A percentile compares a stretch with the other conserved stretches of the same genome.
Conservation (phyloP, 2,888 invertebrate genomes). For the Iphiclides podalirius region DNA sequence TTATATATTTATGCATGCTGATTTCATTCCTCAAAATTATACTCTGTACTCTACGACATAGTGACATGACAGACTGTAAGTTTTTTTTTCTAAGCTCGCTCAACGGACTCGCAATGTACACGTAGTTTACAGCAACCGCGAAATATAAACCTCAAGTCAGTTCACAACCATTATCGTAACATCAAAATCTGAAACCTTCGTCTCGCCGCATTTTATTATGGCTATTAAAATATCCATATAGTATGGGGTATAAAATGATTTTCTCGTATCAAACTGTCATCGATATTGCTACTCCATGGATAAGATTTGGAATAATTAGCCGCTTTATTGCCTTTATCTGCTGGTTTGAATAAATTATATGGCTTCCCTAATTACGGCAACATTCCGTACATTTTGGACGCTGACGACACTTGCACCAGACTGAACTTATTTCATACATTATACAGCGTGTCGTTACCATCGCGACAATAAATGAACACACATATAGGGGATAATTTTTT, state of each 20-base stretch:
- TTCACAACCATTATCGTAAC: conserved; percentile 27
- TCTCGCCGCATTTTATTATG: conserved; percentile 33
- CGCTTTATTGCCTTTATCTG: conserved; percentile 13
- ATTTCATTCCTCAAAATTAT: too few species aligned
- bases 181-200: conserved; percentile 34
- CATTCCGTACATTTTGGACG: not conserved
- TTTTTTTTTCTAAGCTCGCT: too few species aligned
- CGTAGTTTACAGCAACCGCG: conserved; percentile 2
- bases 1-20: too few species aligned
- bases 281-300: conserved; percentile 2
- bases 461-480: too few species aligned
- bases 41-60: too few species aligned
- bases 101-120: not conserved
- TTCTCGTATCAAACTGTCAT: conserved; percentile 18
- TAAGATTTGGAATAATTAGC: conserved; percentile 17
- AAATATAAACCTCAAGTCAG: conserved; percentile 26
- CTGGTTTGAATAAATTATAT: conserved; percentile 3
- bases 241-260: conserved; percentile 11
- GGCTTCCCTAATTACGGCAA: conserved; percentile 1
- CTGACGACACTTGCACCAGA: too few species aligned
- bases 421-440: too few species aligned
- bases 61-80: too few species aligned
- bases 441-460: too few species aligned
- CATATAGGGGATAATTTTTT: too few species aligned
- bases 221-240: conserved; percentile 31